These are phyloP conservation scores for Bettongia penicillata DNA, from an alignment of 2,113 vertebrate genomes.

Conservation along the genomic window DNA sequence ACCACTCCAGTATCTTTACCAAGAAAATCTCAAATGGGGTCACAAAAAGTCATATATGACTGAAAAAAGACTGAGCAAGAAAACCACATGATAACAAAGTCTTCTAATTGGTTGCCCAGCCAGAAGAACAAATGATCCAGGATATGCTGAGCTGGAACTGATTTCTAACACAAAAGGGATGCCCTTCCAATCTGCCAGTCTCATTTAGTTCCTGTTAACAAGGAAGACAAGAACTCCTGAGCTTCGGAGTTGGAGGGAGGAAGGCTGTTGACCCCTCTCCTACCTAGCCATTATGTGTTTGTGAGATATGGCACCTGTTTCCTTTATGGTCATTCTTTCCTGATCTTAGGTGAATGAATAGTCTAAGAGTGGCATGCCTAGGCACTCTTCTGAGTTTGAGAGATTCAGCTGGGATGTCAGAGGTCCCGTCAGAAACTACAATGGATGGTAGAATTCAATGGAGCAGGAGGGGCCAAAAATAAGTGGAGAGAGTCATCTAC, in stretches of 20 bases:
- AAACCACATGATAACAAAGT: background rate
- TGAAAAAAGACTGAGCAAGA: background rate
- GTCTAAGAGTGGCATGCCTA: background rate
- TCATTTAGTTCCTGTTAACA: background rate
- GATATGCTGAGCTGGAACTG: background rate
- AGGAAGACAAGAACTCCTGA: background rate
- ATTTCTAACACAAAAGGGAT: background rate
- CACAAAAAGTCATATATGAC: background rate
- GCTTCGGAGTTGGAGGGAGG: background rate
- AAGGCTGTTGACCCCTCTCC: background rate
- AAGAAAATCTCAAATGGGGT: background rate
- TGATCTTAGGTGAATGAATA: background rate
- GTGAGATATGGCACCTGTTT: background rate
- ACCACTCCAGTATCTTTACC: background rate
- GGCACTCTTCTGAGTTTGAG: background rate
- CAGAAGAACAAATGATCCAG: background rate
- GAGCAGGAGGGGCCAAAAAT: background rate
- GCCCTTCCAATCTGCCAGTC: background rate
- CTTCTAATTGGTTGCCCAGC: background rate
- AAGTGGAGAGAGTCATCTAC: background rate
- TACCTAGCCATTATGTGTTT: background rate
- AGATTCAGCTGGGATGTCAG: background rate
- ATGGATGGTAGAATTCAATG: background rate
- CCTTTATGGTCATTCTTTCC: background rate
- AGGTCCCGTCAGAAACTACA: background rate